phyloP scores from a whole-genome alignment of 1,140 invertebrate genomes.

The Heterodera carotae region DNA sequence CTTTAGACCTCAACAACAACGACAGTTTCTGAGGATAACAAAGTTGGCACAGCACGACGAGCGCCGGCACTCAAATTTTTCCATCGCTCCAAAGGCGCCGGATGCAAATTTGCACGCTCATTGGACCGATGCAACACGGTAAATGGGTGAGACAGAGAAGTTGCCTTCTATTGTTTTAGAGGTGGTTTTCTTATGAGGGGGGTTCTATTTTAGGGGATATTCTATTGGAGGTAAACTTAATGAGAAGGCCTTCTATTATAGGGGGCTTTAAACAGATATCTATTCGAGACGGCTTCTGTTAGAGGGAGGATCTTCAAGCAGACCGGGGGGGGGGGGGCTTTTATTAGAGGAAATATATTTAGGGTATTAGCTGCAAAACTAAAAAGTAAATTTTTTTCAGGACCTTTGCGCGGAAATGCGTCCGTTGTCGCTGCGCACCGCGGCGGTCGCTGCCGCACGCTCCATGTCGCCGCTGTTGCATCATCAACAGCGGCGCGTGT shows the following conservation, averaged over 20 bases:
- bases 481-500: constrained; percentile 4
- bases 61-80: constrained; percentile 2
- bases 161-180: too few species aligned
- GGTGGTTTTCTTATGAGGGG: too few species aligned
- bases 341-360: too few species aligned
- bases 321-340: too few species aligned
- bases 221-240: too few species aligned
- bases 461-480: constrained; percentile 15
- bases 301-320: too few species aligned
- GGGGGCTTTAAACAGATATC: too few species aligned
- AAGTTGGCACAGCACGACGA: background rate
- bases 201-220: too few species aligned
- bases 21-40: constrained; percentile 10
- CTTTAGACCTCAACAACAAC: constrained; percentile 10
- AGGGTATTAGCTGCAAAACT: too few species aligned
- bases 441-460: background rate
- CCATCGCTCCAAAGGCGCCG: background rate
- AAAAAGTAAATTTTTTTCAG: background rate
- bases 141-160: background rate
- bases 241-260: too few species aligned
- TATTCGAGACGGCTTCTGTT: too few species aligned
- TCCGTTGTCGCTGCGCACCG: background rate
- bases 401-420: constrained; percentile 1
- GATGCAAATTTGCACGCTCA: background rate
- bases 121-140: background rate